A percentile compares a stretch with the other conserved stretches of the same genome.
Evolutionary conservation across 2,888 invertebrate genomes (phyloP).

Genomic region (Ennomos erosarius): DNA sequence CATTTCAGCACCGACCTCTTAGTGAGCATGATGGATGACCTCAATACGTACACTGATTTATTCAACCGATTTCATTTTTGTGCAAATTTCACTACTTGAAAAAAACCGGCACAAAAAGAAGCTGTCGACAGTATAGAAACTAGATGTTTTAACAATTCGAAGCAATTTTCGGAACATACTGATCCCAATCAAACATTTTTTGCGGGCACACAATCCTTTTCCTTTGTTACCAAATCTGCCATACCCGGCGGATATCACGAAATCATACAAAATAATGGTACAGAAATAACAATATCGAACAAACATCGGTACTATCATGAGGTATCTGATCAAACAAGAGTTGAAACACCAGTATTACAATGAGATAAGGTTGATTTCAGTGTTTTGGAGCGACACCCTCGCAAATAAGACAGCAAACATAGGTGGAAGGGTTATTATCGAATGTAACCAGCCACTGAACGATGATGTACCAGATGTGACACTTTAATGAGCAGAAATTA

Average conservation of each 20-base stretch:
- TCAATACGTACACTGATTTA: no score
- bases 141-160: no score
- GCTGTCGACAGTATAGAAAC: no score
- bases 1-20: no score
- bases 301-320: slow-evolving; percentile 26
- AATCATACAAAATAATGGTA: slow-evolving; percentile 40
- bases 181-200: slow-evolving; percentile 49
- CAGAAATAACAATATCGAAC: slow-evolving; percentile 32
- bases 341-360: neutral
- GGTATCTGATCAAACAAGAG: slow-evolving; percentile 18
- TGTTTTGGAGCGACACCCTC: slow-evolving; percentile 13
- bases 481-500: slow-evolving; percentile 44
- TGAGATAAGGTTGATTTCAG: slow-evolving; percentile 10
- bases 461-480: slow-evolving; percentile 50
- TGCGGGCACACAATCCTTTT: slow-evolving; percentile 39
- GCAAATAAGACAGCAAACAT: slow-evolving; percentile 8
- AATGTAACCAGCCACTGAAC: slow-evolving; percentile 38
- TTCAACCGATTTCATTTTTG: no score
- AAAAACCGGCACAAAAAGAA: no score
- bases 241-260: slow-evolving; percentile 64
- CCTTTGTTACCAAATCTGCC: slow-evolving; percentile 69
- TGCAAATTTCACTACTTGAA: no score
- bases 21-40: no score
- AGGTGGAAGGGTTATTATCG: slow-evolving; percentile 37
- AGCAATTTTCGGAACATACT: slow-evolving; percentile 4